phyloP scores from a whole-genome alignment of 2,888 invertebrate genomes.

The Uropetala carovei region DNA sequence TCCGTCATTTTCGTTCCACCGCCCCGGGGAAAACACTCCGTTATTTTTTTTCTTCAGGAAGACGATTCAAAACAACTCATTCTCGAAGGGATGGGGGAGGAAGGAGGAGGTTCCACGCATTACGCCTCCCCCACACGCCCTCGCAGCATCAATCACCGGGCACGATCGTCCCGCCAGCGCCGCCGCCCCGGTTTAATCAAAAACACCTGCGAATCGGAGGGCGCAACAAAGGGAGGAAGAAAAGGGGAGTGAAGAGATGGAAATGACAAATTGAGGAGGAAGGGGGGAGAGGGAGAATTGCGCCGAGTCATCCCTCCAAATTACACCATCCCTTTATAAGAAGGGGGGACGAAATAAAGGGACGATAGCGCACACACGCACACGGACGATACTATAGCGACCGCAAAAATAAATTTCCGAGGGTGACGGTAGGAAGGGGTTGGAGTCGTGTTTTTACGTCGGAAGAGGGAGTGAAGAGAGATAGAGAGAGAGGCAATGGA shows the following conservation, averaged over 20 bases:
- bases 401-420: not conserved
- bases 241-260: not conserved
- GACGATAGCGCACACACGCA: not conserved
- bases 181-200: not conserved
- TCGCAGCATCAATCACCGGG: not conserved
- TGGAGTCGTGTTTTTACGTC: no score
- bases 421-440: no score
- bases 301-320: constrained; percentile 42
- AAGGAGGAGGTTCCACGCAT: not conserved
- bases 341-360: not conserved
- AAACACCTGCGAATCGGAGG: not conserved
- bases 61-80: no score
- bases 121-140: not conserved
- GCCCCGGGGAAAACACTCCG: no score
- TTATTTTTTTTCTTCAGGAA: no score
- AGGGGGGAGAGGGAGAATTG: not conserved
- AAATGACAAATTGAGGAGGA: not conserved
- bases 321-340: not conserved
- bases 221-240: not conserved
- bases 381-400: not conserved
- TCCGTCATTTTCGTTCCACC: no score
- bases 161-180: not conserved
- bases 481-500: no score
- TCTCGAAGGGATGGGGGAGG: not conserved
- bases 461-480: no score